Base-by-base conservation (phyloP, 2,797 vertebrate genomes). In the Acanthurus lineatus region DNA sequence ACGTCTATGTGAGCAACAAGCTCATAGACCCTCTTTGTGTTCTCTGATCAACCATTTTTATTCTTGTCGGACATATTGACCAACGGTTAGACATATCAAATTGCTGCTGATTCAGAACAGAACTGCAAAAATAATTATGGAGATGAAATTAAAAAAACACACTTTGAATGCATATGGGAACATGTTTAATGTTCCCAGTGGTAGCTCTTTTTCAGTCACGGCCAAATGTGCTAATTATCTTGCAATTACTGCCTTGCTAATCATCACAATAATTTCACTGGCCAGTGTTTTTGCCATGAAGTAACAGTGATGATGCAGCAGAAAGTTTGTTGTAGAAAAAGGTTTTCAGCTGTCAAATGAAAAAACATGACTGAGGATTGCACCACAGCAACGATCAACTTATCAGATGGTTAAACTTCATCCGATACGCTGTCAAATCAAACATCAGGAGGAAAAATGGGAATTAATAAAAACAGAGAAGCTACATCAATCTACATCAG, bases 301-400 rank as follows among this genome's bases (percentile, higher is more conserved):
- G 71, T 22, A 70, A 51, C 62, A 32, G 38, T 61, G 60, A 76
- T 73, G 71, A 80, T 81, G 61, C 76, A 54, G 83, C 72, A 79
- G 68, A 53, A 79, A 58, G 67, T 75, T 75, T 69, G 68, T 38
- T 68, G 53, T 42, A 73, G 60, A 47, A 40, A 52, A 56, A 44
- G 59, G 22, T 44, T 63, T 44, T 54, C 8, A 64, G 59, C 79
- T 49, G 44, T 53, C 64, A 49, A 65, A 58, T 59, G 70, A 62
- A 17, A 17, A 60, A 49, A 65, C 17, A 3, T 20, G 44, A 11
- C 6, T 5, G 53, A 72, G 45, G 32, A 61, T 54, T 79, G 74
- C 58, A 60, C 14, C 65, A 75, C 47, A 35, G 57, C 69, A 69
- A 40, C 9, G 28, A 71, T 77, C 28, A 22, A 32, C 47, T 56